Evolutionary conservation across 2,797 vertebrate genomes (phyloP), one percentile per base, ranked within the genome.

Genomic region (Rhynchotus rufescens): DNA sequence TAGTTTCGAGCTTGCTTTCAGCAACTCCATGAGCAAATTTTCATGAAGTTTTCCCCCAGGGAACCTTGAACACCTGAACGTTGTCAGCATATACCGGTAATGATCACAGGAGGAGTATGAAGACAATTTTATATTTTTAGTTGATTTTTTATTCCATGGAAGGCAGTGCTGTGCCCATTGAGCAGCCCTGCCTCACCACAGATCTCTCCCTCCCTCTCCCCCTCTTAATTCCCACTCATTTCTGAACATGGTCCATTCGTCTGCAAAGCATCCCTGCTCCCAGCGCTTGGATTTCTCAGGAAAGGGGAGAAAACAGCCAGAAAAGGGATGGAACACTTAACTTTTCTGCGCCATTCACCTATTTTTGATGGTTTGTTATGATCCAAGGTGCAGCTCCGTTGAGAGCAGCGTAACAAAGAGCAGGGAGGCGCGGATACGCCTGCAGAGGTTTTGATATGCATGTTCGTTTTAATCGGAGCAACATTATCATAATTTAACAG

Each of bases 221-320:
- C 21, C 44, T 10, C 15, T 38, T 9, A 1, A 34, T 12, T 28
- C 4, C 3, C 1, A 8, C 8, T 6, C 3, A 3, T 76, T 91
- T 69, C 61, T 30, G 34, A 22, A 52, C 11, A 23, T 10, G 6
- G 12, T 11, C 42, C 6, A 5, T 60, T 47, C 67, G 32, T 32
- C 42, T 80, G n/a, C 28, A 26, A 72, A 80, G 67, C 16, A 45
- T 17, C 45, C 4, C 51, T 12, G 40, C 47, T 72, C 54, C 76
- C 73, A 15, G 4, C 47, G 84, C 74, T 65, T 6, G 8, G 23
- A n/a, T 49, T 59, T 86, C 76, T 69, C 40, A 1, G 51, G 52
- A 82, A 45, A 85, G 72, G 57, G 32, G 34, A 56, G 88, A 93
- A 74, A 83, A 86, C 84, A 84, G 61, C 60, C 72, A 49, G 93